Conservation (phyloP, 1,140 invertebrate species). For the Amyelois transitella region DNA sequence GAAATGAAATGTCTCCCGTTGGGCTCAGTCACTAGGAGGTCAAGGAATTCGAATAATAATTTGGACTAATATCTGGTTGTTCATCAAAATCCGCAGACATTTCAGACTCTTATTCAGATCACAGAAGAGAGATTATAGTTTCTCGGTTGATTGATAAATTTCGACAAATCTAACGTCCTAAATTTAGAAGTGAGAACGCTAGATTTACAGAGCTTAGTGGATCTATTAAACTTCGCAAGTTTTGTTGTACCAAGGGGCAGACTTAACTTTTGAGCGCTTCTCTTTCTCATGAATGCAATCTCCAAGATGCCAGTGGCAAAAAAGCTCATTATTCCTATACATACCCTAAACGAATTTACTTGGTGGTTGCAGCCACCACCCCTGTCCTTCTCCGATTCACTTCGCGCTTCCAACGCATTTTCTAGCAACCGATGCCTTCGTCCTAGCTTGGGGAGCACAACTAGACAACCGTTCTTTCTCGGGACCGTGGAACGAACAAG, state of each 20-base stretch:
- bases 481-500: constrained; percentile 22
- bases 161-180: not conserved
- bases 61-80: constrained; percentile 2
- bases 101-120: not conserved
- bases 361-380: constrained; percentile 7
- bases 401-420: constrained; percentile 19
- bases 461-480: constrained; percentile 14
- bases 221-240: constrained; percentile 5
- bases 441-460: constrained; percentile 29
- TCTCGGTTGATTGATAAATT: not conserved
- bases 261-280: not conserved
- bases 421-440: constrained; percentile 31
- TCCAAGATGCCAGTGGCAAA: not conserved
- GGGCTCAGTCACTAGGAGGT: constrained; percentile 17
- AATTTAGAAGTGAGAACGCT: too few species aligned
- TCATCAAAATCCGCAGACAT: not conserved
- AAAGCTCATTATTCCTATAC: not conserved
- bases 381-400: constrained; percentile 4
- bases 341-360: not conserved
- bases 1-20: constrained; percentile 20
- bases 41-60: constrained; percentile 17
- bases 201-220: constrained; percentile 2
- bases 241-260: constrained; percentile 7
- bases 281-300: not conserved
- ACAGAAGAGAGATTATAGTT: not conserved